Percentiles rank a stretch among this genome's conserved stretches.
Conservation (phyloP, 2,113 vertebrate species). For the Polypterus bichir region DNA sequence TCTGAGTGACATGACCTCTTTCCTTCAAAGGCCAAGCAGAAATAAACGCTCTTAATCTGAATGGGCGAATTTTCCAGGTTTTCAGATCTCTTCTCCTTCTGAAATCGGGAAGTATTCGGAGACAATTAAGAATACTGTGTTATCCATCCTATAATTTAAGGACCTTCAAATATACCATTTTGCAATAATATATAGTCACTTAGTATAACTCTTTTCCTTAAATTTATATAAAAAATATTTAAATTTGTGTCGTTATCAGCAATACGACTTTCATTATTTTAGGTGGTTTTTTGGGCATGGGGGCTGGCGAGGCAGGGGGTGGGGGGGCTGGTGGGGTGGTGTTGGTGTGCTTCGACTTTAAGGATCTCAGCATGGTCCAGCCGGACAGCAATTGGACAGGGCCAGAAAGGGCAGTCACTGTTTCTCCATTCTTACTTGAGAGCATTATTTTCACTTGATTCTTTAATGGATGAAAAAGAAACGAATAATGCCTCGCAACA, state of each 20-base stretch:
- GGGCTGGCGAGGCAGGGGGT: constrained; percentile 22
- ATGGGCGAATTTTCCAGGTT: constrained; percentile 39
- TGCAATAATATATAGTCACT: constrained; percentile 35
- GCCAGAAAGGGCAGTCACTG: constrained; percentile 44
- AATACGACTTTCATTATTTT: no score
- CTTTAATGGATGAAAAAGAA: constrained; percentile 27
- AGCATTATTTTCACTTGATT: constrained; percentile 10
- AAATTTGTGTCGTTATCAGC: no score
- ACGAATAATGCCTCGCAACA: constrained; percentile 45
- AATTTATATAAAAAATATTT: no score
- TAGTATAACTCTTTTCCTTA: constrained; percentile 37
- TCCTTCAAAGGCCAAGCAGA: constrained; percentile 56
- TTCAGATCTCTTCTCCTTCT: constrained; percentile 32
- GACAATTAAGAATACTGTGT: constrained; percentile 32
- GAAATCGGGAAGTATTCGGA: constrained; percentile 36
- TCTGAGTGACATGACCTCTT: constrained; percentile 64
- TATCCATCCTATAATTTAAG: constrained; percentile 23
- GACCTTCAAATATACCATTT: constrained; percentile 41
- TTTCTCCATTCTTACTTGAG: constrained; percentile 35
- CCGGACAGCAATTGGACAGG: constrained; percentile 53
- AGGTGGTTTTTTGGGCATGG: constrained; percentile 3
- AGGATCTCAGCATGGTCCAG: constrained; percentile 39
- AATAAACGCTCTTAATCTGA: constrained; percentile 50
- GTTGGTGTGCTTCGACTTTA: not conserved
- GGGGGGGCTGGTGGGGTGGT: constrained; percentile 26